Evolutionary conservation across 2,888 invertebrate genomes (phyloP).

Genomic region (Subacronicta megacephala): DNA sequence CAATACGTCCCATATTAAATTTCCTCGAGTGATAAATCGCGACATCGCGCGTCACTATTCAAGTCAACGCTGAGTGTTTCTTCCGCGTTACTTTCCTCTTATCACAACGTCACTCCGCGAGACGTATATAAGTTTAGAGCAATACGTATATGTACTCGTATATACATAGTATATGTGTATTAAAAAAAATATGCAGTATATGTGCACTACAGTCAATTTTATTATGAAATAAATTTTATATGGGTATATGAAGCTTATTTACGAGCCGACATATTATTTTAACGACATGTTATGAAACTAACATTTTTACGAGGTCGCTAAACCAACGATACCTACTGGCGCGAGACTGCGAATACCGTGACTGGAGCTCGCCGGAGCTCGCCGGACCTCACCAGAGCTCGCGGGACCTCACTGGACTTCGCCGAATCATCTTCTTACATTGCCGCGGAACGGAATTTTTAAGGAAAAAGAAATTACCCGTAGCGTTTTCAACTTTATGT

Average conservation of each 20-base stretch:
- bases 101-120: too few relatives aligned
- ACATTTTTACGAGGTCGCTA: slow-evolving; percentile 46
- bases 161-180: too few relatives aligned
- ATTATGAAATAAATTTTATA: slow-evolving; percentile 35
- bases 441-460: too few relatives aligned
- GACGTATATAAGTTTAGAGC: too few relatives aligned
- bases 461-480: too few relatives aligned
- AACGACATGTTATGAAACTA: slow-evolving; percentile 43
- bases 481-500: too few relatives aligned
- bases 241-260: slow-evolving; percentile 42
- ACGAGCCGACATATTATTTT: slow-evolving; percentile 49
- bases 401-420: too few relatives aligned
- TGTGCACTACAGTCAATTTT: slow-evolving; percentile 19
- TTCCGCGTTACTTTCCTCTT: too few relatives aligned
- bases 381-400: background rate
- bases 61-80: background rate
- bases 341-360: background rate
- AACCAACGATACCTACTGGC: slow-evolving; percentile 13
- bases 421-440: too few relatives aligned
- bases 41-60: slow-evolving; percentile 3
- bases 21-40: slow-evolving; percentile 30
- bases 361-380: background rate
- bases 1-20: slow-evolving; percentile 37
- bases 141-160: too few relatives aligned
- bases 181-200: slow-evolving; percentile 4